Percentiles rank a stretch among this genome's conserved stretches.
Evolutionary conservation across 2,888 invertebrate genomes (phyloP).

Genomic region (Stomorhina lunata): DNA sequence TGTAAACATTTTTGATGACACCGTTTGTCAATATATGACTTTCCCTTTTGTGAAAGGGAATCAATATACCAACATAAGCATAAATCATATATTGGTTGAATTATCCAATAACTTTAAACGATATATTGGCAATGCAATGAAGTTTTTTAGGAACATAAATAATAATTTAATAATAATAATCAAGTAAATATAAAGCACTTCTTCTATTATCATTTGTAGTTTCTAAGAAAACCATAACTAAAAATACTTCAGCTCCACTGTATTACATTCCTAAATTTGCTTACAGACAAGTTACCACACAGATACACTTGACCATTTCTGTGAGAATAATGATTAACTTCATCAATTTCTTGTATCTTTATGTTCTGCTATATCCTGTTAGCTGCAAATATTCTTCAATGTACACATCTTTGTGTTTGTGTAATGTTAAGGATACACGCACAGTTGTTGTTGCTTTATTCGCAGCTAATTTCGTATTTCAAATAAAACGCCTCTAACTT

Average conservation of each 20-base stretch:
- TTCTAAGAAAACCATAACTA: too few species aligned
- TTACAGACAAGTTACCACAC: background rate
- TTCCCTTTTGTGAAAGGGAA: too few species aligned
- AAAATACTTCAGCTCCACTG: background rate
- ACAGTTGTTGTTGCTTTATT: constrained; percentile 28
- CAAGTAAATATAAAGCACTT: too few species aligned
- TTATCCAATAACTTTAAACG: too few species aligned
- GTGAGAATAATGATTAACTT: constrained; percentile 27
- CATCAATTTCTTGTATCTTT: constrained; percentile 17
- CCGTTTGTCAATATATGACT: too few species aligned
- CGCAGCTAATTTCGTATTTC: constrained; percentile 57
- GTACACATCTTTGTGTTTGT: background rate
- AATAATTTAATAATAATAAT: too few species aligned
- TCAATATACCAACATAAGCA: too few species aligned
- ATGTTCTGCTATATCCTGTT: background rate
- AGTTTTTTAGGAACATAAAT: too few species aligned
- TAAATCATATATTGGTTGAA: too few species aligned
- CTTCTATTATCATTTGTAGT: too few species aligned
- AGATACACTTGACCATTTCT: constrained; percentile 41
- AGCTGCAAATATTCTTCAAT: background rate
- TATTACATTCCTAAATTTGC: background rate
- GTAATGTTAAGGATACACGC: background rate
- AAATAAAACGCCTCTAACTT: constrained; percentile 59
- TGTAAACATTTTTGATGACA: too few species aligned
- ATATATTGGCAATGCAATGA: too few species aligned